A percentile compares a stretch with the other conserved stretches of the same genome.
These are phyloP conservation scores for Platyrinchus mystaceus DNA, from an alignment of 2,797 vertebrate genomes.

Conservation along the genomic window DNA sequence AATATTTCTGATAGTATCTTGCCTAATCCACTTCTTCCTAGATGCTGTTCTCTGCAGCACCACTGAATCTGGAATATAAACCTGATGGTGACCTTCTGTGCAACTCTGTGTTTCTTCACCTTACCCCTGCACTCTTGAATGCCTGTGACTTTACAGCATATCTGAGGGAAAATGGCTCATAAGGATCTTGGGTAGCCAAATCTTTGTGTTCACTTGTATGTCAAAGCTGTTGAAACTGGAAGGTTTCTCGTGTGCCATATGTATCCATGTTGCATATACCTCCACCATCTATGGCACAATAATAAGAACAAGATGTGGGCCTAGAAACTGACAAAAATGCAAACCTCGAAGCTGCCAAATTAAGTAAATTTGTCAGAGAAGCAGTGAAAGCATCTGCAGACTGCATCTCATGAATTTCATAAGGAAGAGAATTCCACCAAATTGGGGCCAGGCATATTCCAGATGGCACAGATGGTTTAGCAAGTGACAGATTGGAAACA, in stretches of 20 bases:
- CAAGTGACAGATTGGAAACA: constrained; percentile 72
- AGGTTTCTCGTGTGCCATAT: not conserved
- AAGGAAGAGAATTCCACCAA: constrained; percentile 58
- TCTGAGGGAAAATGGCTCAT: not conserved
- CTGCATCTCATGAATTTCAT: constrained; percentile 52
- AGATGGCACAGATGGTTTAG: constrained; percentile 71
- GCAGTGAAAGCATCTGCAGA: constrained; percentile 43
- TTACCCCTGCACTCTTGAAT: not conserved
- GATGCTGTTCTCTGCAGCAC: not conserved
- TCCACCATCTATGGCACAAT: not conserved
- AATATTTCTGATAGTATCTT: not conserved
- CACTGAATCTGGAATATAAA: not conserved
- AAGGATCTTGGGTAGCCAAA: not conserved
- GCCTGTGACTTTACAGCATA: not conserved
- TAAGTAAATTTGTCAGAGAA: constrained; percentile 20
- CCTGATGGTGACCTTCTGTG: not conserved
- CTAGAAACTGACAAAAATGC: constrained; percentile 43
- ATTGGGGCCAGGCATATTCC: constrained; percentile 45
- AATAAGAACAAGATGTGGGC: not conserved
- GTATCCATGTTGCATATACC: not conserved
- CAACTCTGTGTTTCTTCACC: not conserved
- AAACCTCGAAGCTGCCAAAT: constrained; percentile 39
- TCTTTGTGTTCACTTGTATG: not conserved
- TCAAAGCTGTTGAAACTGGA: not conserved
- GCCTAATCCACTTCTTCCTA: not conserved